Evolutionary conservation across 2,797 vertebrate genomes (phyloP).

Genomic region (Xenopus petersii): DNA sequence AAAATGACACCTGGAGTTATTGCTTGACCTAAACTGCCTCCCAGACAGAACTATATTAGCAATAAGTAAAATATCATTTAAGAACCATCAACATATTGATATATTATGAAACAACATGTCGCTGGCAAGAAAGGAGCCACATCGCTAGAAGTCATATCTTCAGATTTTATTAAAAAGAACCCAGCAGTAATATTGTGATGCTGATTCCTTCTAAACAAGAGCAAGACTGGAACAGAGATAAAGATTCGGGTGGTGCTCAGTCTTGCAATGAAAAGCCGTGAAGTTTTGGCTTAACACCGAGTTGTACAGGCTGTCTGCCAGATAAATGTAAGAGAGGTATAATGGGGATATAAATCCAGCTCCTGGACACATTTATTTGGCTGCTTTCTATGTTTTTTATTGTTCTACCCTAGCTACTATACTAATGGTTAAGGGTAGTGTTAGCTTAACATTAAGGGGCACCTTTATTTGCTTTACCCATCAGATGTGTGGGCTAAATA

Average conservation of each 20-base stretch:
- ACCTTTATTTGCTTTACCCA: no score
- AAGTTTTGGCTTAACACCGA: no score
- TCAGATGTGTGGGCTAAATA: no score
- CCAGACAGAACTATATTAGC: slow-evolving; percentile 32
- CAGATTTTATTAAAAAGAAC: slow-evolving; percentile 34
- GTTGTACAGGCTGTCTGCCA: no score
- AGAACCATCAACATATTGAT: slow-evolving; percentile 38
- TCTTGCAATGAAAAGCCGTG: no score
- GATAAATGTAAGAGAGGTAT: no score
- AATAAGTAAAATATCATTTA: slow-evolving; percentile 41
- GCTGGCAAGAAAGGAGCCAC: slow-evolving; percentile 28
- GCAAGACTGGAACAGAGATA: slow-evolving; percentile 21
- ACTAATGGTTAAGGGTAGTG: no score
- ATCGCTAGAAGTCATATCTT: slow-evolving; percentile 38
- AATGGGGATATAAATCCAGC: no score
- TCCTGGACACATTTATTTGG: no score
- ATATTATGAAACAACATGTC: slow-evolving; percentile 38
- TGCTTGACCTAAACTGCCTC: slow-evolving; percentile 39
- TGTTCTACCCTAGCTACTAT: no score
- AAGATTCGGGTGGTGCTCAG: background rate
- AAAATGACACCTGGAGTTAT: slow-evolving; percentile 39
- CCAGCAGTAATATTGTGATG: slow-evolving; percentile 6
- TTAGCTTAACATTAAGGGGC: no score
- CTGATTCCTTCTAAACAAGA: slow-evolving; percentile 17
- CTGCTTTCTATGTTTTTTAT: no score